A percentile compares a stretch with the other conserved stretches of the same genome.
phyloP scores from a whole-genome alignment of 2,797 vertebrate genomes.

The Anguilla obscura region DNA sequence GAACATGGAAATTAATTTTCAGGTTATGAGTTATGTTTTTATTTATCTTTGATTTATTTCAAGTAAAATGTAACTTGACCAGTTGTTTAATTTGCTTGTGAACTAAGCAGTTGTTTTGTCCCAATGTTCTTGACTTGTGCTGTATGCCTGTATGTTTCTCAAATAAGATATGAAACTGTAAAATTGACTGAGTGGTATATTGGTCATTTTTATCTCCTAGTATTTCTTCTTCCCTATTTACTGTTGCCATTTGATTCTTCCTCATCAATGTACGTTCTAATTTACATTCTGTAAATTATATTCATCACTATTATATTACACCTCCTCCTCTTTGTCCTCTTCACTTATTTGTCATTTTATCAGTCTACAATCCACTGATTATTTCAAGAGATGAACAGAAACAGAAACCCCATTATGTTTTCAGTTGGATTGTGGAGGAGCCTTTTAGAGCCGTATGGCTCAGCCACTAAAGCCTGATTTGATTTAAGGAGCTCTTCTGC shows the following conservation, averaged over 20 bases:
- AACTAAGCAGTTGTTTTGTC: slow-evolving; percentile 25
- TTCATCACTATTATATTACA: not conserved
- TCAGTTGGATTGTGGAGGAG: slow-evolving; percentile 74
- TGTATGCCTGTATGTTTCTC: slow-evolving; percentile 53
- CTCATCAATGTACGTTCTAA: not conserved
- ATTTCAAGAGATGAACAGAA: slow-evolving; percentile 56
- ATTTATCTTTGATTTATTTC: not conserved
- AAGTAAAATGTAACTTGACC: slow-evolving; percentile 24
- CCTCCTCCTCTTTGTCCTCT: slow-evolving; percentile 18
- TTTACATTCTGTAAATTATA: not conserved
- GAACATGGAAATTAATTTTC: not conserved
- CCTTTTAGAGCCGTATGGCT: slow-evolving; percentile 72
- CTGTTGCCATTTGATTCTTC: slow-evolving; percentile 18
- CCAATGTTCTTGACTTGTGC: slow-evolving; percentile 40
- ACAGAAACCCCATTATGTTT: slow-evolving; percentile 66
- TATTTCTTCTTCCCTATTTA: slow-evolving; percentile 50
- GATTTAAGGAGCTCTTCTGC: slow-evolving; percentile 70
- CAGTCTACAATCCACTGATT: slow-evolving; percentile 46
- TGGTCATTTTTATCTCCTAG: slow-evolving; percentile 22
- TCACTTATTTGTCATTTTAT: slow-evolving; percentile 16
- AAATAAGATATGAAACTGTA: slow-evolving; percentile 63
- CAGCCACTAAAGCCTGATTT: slow-evolving; percentile 76
- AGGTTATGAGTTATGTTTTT: not conserved
- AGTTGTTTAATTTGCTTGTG: slow-evolving; percentile 27
- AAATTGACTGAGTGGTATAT: slow-evolving; percentile 20